These are phyloP conservation scores for Lycopodina hypogea DNA, from an alignment of 37 sponge, comb jelly and placozoan species.

Conservation along the genomic window DNA sequence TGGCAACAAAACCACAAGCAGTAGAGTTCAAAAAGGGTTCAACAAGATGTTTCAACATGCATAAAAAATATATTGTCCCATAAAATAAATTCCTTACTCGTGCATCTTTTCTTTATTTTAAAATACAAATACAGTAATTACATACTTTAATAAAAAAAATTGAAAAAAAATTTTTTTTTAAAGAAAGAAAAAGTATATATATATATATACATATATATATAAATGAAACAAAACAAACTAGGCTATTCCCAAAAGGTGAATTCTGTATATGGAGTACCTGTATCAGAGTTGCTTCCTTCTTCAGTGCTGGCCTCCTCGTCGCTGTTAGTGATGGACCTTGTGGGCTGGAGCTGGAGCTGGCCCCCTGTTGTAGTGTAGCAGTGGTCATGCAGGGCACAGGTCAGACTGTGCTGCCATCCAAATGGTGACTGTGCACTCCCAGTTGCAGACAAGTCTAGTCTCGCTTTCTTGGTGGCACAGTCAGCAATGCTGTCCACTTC, in stretches of 20 bases:
- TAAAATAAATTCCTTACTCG: too few relatives aligned
- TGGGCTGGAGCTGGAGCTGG: background rate
- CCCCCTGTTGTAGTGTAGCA: slow-evolving; percentile 3
- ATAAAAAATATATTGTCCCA: too few relatives aligned
- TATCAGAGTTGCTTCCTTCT: slow-evolving; percentile 33
- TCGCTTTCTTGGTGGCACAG: background rate
- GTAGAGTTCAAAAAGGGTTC: background rate
- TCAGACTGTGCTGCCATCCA: background rate
- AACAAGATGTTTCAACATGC: too few relatives aligned
- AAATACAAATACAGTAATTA: too few relatives aligned
- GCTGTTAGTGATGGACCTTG: background rate
- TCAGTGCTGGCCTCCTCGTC: slow-evolving; percentile 24
- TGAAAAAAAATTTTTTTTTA: too few relatives aligned
- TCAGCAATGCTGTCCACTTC: background rate
- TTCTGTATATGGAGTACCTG: too few relatives aligned
- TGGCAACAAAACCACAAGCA: background rate
- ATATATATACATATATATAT: too few relatives aligned
- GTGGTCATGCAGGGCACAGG: slow-evolving; percentile 52
- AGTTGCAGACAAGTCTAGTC: background rate
- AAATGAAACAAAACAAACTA: too few relatives aligned
- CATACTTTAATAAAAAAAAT: too few relatives aligned
- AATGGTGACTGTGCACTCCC: background rate
- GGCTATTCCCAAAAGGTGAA: too few relatives aligned
- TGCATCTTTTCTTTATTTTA: too few relatives aligned
- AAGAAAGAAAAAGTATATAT: too few relatives aligned